These are phyloP conservation scores for Leptodactylus fallax DNA, from an alignment of 2,797 vertebrate genomes.

Conservation along the genomic window DNA sequence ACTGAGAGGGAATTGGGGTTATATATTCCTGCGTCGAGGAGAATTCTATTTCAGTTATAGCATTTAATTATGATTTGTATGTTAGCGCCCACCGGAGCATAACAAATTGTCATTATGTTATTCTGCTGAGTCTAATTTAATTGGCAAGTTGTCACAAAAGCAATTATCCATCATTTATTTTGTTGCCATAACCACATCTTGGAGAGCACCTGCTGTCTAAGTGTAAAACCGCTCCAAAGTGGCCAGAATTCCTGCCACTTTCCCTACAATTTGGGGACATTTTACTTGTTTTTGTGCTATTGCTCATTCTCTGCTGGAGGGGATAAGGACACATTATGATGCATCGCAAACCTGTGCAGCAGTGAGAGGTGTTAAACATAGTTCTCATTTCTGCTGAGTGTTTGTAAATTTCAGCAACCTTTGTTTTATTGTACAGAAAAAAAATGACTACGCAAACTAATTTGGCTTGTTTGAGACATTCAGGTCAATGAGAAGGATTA, in stretches of 20 bases:
- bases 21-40: conserved; percentile 83
- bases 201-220: conserved; percentile 88
- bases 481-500: neutral
- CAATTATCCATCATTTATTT: conserved; percentile 96
- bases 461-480: conserved; percentile 18
- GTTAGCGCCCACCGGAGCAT: conserved; percentile 93
- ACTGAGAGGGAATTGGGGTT: conserved; percentile 85
- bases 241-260: conserved; percentile 76
- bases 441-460: conserved; percentile 36
- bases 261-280: conserved; percentile 69
- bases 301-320: conserved; percentile 44
- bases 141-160: conserved; percentile 96
- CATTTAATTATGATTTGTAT: conserved; percentile 97
- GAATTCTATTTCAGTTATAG: conserved; percentile 87
- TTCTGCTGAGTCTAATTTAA: conserved; percentile 96
- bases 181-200: conserved; percentile 91
- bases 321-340: conserved; percentile 50
- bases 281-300: conserved; percentile 53
- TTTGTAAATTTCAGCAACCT: conserved; percentile 41
- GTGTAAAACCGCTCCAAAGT: conserved; percentile 71
- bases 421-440: conserved; percentile 28
- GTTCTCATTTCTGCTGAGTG: conserved; percentile 49
- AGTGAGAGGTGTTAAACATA: conserved; percentile 47
- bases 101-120: conserved; percentile 96
- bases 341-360: conserved; percentile 24